phyloP scores from a whole-genome alignment of 2,888 invertebrate genomes.

The Cryptocephalus primarius region DNA sequence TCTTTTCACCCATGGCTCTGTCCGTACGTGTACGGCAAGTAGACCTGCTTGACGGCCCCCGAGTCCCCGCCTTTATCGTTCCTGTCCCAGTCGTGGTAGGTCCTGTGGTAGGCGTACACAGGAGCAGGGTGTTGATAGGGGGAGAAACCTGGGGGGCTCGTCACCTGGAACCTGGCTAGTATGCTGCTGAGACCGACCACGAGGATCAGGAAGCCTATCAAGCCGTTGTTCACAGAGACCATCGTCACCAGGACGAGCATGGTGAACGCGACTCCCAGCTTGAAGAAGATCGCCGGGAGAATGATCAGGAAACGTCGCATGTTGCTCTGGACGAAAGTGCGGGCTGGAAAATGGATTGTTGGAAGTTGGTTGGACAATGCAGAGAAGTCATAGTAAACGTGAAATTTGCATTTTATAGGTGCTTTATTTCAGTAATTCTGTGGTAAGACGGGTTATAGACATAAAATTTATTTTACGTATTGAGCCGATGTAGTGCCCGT shows the following conservation, averaged over 20 bases:
- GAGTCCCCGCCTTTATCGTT: constrained; percentile 9
- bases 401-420: background rate
- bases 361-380: background rate
- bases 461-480: no score
- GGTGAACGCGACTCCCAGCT: constrained; percentile 64
- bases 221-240: constrained; percentile 64
- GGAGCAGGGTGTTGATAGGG: constrained; percentile 12
- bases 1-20: no score
- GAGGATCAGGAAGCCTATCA: constrained; percentile 52
- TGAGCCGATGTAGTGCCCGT: no score
- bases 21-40: no score
- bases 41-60: background rate
- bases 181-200: constrained; percentile 35
- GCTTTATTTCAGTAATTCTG: constrained; percentile 18
- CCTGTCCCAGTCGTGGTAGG: constrained; percentile 16
- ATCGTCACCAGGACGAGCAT: constrained; percentile 54
- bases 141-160: constrained; percentile 16
- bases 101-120: constrained; percentile 12
- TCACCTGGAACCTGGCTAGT: constrained; percentile 30
- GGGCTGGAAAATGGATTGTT: constrained; percentile 33
- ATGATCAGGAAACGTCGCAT: constrained; percentile 59
- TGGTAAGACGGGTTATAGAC: no score
- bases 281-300: constrained; percentile 63
- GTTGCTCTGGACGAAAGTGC: constrained; percentile 63
- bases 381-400: background rate